Percentiles rank a stretch among this genome's conserved stretches.
Evolutionary conservation across 2,797 vertebrate species (phyloP).

Genomic region (Petrocephalus sullivani): DNA sequence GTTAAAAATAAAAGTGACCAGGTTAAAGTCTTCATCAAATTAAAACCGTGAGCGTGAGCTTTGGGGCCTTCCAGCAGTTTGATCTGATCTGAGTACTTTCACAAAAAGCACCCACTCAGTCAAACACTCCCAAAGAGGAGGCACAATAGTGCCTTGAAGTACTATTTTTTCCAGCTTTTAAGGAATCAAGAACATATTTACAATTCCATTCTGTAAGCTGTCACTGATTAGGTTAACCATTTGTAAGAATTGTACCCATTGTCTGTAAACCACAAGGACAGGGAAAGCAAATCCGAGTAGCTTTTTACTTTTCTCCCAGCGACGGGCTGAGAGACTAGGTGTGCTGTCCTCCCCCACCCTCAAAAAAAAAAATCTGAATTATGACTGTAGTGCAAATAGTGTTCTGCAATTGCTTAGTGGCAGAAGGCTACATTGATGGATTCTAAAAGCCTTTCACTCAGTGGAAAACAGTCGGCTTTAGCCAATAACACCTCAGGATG

Average conservation of each 20-base stretch:
- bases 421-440: not conserved
- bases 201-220: not conserved
- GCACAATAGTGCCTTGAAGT: not conserved
- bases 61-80: not conserved
- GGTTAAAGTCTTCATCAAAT: not conserved
- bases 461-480: not conserved
- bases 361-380: not conserved
- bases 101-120: not conserved
- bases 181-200: slow-evolving; percentile 1
- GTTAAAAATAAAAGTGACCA: not conserved
- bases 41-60: not conserved
- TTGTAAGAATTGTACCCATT: not conserved
- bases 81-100: not conserved
- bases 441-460: not conserved
- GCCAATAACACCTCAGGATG: not conserved
- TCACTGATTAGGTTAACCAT: not conserved
- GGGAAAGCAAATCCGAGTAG: slow-evolving; percentile 4
- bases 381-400: not conserved
- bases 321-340: not conserved
- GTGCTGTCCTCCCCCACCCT: not conserved
- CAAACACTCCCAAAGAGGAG: not conserved
- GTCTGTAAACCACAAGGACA: not conserved
- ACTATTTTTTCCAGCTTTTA: not conserved
- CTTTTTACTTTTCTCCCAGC: not conserved
- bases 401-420: not conserved